Conservation (phyloP, 2,888 invertebrate genomes). For the Sericinus montela region DNA sequence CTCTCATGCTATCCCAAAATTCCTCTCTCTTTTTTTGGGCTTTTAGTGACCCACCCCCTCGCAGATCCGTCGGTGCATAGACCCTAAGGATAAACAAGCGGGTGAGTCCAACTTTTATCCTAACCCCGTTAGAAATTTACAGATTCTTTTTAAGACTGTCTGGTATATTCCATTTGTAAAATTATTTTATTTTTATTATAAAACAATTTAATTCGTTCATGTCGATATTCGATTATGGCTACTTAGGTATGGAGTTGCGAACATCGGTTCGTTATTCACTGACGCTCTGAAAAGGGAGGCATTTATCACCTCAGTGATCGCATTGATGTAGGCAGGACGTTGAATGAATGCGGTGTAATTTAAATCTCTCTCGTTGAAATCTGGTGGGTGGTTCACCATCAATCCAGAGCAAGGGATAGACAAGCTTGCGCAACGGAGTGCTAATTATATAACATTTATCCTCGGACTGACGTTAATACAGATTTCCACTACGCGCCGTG, state of each 20-base stretch:
- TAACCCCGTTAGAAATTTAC: too few species aligned
- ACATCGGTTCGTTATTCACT: conserved; percentile 50
- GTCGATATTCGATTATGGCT: background rate
- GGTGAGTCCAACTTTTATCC: too few species aligned
- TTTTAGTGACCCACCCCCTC: too few species aligned
- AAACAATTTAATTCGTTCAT: too few species aligned
- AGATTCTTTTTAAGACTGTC: too few species aligned
- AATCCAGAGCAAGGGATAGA: conserved; percentile 41
- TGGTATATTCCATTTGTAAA: conserved; percentile 26
- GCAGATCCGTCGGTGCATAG: too few species aligned
- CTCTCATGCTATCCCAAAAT: too few species aligned
- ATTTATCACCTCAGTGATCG: conserved; percentile 57
- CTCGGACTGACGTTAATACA: conserved; percentile 21
- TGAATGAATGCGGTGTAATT: conserved; percentile 59
- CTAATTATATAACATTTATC: conserved; percentile 49
- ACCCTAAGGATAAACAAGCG: too few species aligned
- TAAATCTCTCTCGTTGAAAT: conserved; percentile 52
- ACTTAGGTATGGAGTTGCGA: conserved; percentile 18
- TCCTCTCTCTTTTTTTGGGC: too few species aligned
- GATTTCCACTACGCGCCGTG: conserved; percentile 20
- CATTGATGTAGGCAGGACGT: conserved; percentile 49
- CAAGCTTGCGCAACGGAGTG: conserved; percentile 33
- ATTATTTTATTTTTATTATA: too few species aligned
- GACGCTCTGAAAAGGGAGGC: conserved; percentile 56
- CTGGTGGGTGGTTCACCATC: conserved; percentile 49